Conservation (phyloP, 2,797 vertebrate genomes). For the Crax fasciolata region DNA sequence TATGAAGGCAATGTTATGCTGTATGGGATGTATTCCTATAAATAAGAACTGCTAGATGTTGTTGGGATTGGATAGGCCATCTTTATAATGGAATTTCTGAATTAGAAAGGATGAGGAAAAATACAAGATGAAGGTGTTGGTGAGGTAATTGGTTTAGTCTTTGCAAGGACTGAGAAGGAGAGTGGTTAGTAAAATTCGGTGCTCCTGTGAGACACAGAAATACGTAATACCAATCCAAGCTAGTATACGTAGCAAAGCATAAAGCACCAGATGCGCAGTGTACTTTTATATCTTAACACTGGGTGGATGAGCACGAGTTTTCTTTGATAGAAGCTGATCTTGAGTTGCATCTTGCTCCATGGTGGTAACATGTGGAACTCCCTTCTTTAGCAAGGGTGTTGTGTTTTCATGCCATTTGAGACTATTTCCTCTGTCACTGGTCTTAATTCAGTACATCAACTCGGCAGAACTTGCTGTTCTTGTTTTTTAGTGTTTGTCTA, state of each 20-base stretch:
- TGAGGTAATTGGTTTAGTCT: neutral
- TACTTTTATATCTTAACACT: neutral
- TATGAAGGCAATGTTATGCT: neutral
- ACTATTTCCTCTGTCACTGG: neutral
- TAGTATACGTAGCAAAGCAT: neutral
- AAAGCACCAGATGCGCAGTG: neutral
- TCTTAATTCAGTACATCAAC: neutral
- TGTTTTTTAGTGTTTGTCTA: neutral
- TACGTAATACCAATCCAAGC: neutral
- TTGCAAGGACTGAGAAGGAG: neutral
- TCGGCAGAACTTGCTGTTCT: neutral
- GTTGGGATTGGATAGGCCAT: neutral
- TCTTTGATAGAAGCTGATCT: neutral
- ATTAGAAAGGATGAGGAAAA: neutral
- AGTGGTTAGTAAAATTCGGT: neutral
- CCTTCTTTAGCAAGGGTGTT: neutral
- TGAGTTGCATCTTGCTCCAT: neutral
- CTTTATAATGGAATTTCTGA: neutral
- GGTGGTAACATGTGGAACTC: neutral
- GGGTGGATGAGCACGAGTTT: neutral
- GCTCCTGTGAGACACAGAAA: neutral
- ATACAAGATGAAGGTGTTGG: neutral
- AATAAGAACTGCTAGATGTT: neutral
- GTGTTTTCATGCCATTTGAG: neutral
- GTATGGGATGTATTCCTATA: neutral